Conservation (phyloP, 2,888 invertebrate species). For the Drosophila pegasa region DNA sequence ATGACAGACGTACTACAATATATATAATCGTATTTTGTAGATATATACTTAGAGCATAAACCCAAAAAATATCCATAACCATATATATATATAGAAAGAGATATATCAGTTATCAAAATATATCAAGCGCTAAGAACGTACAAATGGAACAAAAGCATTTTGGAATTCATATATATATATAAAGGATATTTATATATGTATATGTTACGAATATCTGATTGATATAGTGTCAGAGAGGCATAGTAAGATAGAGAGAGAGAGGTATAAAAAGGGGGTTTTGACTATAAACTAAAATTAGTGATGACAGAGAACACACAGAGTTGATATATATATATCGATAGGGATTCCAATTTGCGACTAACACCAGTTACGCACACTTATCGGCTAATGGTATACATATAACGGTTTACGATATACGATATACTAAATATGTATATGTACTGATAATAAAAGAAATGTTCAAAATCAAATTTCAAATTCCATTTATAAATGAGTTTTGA, state of each 20-base stretch:
- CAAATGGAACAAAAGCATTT: conserved; percentile 47
- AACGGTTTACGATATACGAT: conserved; percentile 40
- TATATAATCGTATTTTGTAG: conserved; percentile 22
- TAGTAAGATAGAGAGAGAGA: conserved; percentile 4
- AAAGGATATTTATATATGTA: neutral
- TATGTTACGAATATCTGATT: conserved; percentile 12
- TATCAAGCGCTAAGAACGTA: conserved; percentile 51
- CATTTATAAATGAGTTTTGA: conserved; percentile 28
- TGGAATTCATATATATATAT: conserved; percentile 3
- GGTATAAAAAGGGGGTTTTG: neutral
- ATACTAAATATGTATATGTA: conserved; percentile 17
- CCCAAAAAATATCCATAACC: conserved; percentile 48
- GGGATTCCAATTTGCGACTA: conserved; percentile 81
- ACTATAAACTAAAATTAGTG: conserved; percentile 73
- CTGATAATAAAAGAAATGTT: conserved; percentile 3
- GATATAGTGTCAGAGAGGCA: conserved; percentile 10
- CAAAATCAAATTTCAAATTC: conserved; percentile 37
- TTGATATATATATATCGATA: conserved; percentile 46
- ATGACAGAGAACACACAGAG: conserved; percentile 77
- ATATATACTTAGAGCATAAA: conserved; percentile 46
- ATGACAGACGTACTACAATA: conserved; percentile 37
- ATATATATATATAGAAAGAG: conserved; percentile 14
- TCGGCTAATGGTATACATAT: conserved; percentile 40
- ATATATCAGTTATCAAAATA: conserved; percentile 27
- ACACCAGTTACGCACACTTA: conserved; percentile 83